phyloP scores from a whole-genome alignment of 2,113 vertebrate genomes.

The Hippotragus niger region DNA sequence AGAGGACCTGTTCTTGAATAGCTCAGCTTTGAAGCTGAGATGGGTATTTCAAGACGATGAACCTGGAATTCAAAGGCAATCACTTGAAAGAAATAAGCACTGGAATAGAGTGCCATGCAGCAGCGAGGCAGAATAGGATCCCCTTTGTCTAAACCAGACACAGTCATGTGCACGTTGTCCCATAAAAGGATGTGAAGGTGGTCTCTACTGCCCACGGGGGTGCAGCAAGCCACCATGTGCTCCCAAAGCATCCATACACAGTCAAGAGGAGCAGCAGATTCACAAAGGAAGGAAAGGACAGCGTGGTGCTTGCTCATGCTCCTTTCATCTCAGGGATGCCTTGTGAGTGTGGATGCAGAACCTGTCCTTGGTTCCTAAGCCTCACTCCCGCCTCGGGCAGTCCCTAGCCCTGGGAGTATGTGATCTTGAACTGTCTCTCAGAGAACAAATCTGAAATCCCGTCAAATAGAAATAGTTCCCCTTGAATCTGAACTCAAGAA shows the following conservation, averaged over 20 bases:
- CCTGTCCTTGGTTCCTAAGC: neutral
- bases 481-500: neutral
- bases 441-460: neutral
- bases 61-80: neutral
- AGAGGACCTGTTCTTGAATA: neutral
- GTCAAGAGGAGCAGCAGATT: neutral
- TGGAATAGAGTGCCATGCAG: neutral
- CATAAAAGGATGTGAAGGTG: fast-evolving
- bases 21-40: neutral
- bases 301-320: fast-evolving
- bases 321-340: neutral
- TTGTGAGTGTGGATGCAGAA: fast-evolving
- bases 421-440: neutral
- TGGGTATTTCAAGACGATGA: neutral
- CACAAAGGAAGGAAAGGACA: neutral
- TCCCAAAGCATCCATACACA: neutral
- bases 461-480: neutral
- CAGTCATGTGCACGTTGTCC: fast-evolving
- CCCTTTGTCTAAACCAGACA: neutral
- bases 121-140: neutral
- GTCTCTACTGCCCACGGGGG: no score
- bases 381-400: fast-evolving
- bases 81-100: neutral
- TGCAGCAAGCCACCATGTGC: fast-evolving
- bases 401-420: neutral